Conservation (phyloP, 2,797 vertebrate genomes). For the Enteromius thamalakanensis region DNA sequence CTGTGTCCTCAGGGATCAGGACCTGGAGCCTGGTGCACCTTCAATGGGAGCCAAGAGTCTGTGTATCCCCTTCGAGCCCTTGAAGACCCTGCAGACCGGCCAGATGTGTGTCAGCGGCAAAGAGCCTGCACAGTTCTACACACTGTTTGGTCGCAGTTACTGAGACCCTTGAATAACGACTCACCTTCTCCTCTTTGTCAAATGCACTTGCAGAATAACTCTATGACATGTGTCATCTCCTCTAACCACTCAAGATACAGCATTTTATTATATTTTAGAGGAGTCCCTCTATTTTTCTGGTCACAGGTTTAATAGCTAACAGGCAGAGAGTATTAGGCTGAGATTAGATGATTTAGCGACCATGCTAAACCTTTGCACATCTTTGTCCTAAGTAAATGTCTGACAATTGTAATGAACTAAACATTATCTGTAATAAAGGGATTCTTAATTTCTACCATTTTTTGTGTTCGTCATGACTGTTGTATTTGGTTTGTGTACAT, state of each 20-base stretch:
- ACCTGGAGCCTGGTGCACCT: slow-evolving; percentile 93
- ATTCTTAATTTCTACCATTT: slow-evolving; percentile 49
- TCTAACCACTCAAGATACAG: slow-evolving; percentile 12
- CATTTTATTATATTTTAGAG: slow-evolving; percentile 32
- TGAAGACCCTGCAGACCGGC: slow-evolving; percentile 81
- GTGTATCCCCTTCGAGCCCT: slow-evolving; percentile 93
- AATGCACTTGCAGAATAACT: slow-evolving; percentile 30
- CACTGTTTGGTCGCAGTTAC: slow-evolving; percentile 96
- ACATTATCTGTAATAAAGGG: slow-evolving; percentile 58
- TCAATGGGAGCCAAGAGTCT: slow-evolving; percentile 99
- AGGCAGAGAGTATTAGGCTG: slow-evolving; percentile 1
- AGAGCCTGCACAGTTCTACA: slow-evolving; percentile 91
- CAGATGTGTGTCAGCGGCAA: slow-evolving; percentile 87
- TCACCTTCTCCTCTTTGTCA: not conserved
- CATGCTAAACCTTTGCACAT: slow-evolving; percentile 43
- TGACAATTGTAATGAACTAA: slow-evolving; percentile 36
- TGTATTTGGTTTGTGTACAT: not conserved
- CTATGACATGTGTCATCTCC: not conserved
- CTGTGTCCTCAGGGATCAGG: slow-evolving; percentile 86
- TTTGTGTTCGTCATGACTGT: not conserved
- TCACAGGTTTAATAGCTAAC: slow-evolving; percentile 4
- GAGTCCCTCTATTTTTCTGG: slow-evolving; percentile 3
- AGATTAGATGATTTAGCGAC: not conserved
- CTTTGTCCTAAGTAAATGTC: slow-evolving; percentile 33
- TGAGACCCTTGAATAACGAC: slow-evolving; percentile 64